Evolutionary conservation across 2,888 invertebrate species (phyloP).

Genomic region (Abrostola triplasia): DNA sequence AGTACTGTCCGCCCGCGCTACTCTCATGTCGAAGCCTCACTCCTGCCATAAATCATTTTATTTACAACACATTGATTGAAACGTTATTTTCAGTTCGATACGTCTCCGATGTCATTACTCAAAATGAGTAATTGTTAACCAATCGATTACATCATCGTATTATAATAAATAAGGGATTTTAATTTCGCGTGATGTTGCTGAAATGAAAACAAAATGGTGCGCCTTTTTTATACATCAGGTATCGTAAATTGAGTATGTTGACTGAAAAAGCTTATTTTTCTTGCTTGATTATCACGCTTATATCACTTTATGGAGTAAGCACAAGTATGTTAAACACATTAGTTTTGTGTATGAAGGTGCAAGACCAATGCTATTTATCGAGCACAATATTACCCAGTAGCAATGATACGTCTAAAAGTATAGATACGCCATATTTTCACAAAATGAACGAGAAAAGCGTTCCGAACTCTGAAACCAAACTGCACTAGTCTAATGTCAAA

Average conservation of each 20-base stretch:
- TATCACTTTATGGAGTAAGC: no score
- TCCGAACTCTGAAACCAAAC: no score
- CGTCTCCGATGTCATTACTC: constrained; percentile 49
- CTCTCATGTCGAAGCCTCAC: constrained; percentile 5
- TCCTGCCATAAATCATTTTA: constrained; percentile 54
- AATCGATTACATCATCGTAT: constrained; percentile 45
- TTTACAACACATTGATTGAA: constrained; percentile 52
- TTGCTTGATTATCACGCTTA: no score
- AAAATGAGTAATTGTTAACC: constrained; percentile 54
- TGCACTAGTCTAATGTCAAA: no score
- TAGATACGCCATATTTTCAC: no score
- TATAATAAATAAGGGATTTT: constrained; percentile 37
- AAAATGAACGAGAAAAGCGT: no score
- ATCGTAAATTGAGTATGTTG: not conserved
- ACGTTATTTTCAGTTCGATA: constrained; percentile 45
- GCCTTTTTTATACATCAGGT: not conserved
- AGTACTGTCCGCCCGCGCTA: constrained; percentile 18
- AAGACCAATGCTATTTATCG: no score
- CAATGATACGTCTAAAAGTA: no score
- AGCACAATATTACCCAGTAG: no score
- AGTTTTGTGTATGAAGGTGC: no score
- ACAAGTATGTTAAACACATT: no score
- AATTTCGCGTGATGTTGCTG: constrained; percentile 8
- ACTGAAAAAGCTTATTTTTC: no score
- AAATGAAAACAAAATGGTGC: constrained; percentile 12